Evolutionary conservation across 1,140 invertebrate genomes (phyloP), one percentile per base, ranked within the genome.

Genomic region (Delia radicum): DNA sequence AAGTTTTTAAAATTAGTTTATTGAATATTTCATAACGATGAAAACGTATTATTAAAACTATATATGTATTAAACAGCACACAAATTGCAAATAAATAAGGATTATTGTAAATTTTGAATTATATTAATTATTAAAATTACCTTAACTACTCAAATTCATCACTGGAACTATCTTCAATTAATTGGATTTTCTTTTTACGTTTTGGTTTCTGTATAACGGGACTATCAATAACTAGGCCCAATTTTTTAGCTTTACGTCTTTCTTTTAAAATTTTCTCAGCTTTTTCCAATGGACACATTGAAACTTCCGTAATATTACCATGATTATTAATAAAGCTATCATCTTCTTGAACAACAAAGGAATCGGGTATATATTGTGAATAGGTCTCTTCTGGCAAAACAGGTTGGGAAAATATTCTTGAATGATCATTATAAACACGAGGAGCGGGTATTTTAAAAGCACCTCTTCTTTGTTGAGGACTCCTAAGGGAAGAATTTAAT

Each of bases 261-360:
- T 82, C 77, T 77, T 82, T 85, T 1, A 86, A 74, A 48, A 86
- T 85, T 18, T 78, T 77, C 71, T 86, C 85, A 0, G 85, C 85
- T n/a, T 81, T 78, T 73, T 85, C 84, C 73, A 86, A 46, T 0
- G 84, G 82, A 65, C 84, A 83, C 24, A 76, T 61, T 27, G 21
- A 24, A 33, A 37, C 10, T 73, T 10, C 37, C 67, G 72, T 0
- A 15, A 12, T 42, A 48, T 79, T 79, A 3, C 78, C 74, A 33
- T 79, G 80, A 18, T 67, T 15, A 3, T 29, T 67, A 5, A 67
- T 67, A 67, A 67, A 67, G 13, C 63, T 67, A 62, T 80, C 79
- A 2, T 76, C 78, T 46, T 77, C 74, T 21, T 46, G 18, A 2
- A 79, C 82, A 12, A 86, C 75, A 77, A 86, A 86, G 0, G 84